Percentiles rank a stretch among this genome's conserved stretches.
These are phyloP conservation scores for Oasisia sp. DNA, from an alignment of 2,888 invertebrate species.

Conservation along the genomic window DNA sequence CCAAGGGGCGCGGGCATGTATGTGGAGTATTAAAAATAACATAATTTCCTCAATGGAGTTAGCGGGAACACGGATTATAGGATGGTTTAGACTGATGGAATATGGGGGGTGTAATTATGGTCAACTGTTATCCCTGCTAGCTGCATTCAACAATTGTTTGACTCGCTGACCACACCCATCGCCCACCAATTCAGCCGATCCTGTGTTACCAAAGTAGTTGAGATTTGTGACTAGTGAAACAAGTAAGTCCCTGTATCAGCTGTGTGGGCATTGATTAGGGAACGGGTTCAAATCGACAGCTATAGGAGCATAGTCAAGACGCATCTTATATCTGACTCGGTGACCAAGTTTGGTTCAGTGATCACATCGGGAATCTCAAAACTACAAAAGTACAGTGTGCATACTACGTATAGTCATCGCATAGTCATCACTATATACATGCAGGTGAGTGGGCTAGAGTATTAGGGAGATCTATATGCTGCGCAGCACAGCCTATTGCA, in stretches of 20 bases:
- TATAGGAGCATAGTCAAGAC: not conserved
- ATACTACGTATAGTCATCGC: too few species aligned
- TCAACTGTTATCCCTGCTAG: not conserved
- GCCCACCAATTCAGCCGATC: not conserved
- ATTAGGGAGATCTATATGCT: too few species aligned
- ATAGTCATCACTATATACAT: too few species aligned
- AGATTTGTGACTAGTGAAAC: not conserved
- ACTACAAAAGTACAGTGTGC: not conserved
- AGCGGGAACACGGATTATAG: not conserved
- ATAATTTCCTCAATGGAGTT: not conserved
- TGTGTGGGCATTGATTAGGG: not conserved
- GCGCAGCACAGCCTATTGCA: too few species aligned
- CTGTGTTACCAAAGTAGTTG: not conserved
- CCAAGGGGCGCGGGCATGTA: not conserved
- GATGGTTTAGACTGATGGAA: not conserved
- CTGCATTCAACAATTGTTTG: conserved; percentile 13
- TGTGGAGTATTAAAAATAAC: not conserved
- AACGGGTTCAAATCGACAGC: not conserved
- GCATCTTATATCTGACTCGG: not conserved
- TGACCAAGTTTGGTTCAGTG: not conserved
- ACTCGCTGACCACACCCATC: not conserved
- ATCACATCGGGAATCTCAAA: not conserved
- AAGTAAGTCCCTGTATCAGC: not conserved
- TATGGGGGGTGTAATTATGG: not conserved
- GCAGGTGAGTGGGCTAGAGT: too few species aligned